Evolutionary conservation across 1,140 invertebrate species (phyloP).

Genomic region (Saccostrea echinata): DNA sequence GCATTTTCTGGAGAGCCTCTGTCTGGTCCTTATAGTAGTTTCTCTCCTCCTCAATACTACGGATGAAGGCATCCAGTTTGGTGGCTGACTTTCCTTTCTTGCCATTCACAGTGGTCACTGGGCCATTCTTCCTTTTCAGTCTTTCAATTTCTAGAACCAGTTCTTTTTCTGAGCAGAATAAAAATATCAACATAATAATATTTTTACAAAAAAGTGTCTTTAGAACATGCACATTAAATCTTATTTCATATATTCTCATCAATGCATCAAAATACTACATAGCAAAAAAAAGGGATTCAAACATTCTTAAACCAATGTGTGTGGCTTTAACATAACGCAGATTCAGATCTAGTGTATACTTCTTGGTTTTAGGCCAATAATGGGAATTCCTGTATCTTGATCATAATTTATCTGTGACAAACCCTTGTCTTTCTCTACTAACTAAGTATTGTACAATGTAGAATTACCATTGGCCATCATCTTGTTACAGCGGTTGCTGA

Average conservation of each 20-base stretch:
- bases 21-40: constrained; percentile 79
- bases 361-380: too few species aligned
- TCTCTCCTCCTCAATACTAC: constrained; percentile 78
- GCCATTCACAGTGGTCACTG: constrained; percentile 53
- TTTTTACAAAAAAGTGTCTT: not conserved
- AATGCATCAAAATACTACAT: too few species aligned
- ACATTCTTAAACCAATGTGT: too few species aligned
- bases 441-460: not conserved
- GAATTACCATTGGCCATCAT: constrained; percentile 76
- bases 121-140: constrained; percentile 75
- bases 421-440: too few species aligned
- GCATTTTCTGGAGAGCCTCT: constrained; percentile 74
- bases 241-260: too few species aligned
- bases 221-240: too few species aligned
- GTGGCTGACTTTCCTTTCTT: constrained; percentile 73
- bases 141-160: constrained; percentile 79
- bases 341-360: too few species aligned
- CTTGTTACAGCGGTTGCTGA: constrained; percentile 75
- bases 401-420: too few species aligned
- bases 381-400: too few species aligned
- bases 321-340: too few species aligned
- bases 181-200: not conserved
- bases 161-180: constrained; percentile 77
- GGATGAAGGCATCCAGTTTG: constrained; percentile 77
- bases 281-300: too few species aligned